These are phyloP conservation scores for Linepithema humile DNA, from an alignment of 1,140 invertebrate species.

Conservation along the genomic window DNA sequence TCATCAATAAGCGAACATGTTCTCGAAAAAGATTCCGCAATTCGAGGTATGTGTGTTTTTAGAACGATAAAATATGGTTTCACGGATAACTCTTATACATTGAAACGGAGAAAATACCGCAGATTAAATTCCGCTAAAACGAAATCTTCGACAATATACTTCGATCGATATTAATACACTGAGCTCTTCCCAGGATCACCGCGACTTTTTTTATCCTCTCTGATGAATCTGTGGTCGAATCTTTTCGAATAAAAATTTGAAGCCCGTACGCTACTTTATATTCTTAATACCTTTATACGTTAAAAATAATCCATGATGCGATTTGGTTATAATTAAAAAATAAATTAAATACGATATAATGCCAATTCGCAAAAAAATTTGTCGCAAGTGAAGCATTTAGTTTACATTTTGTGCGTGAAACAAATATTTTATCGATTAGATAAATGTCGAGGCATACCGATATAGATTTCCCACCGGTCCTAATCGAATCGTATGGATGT, in stretches of 20 bases:
- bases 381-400: background rate
- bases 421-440: background rate
- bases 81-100: background rate
- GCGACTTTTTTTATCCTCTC: background rate
- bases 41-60: background rate
- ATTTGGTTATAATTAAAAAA: background rate
- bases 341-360: background rate
- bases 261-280: background rate
- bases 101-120: background rate
- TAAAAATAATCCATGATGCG: background rate
- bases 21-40: background rate
- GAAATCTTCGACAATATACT: background rate
- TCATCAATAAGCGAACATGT: background rate
- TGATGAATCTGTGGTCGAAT: background rate
- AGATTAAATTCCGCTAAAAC: background rate
- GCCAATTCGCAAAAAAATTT: background rate
- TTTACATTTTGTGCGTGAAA: background rate
- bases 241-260: background rate
- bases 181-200: background rate
- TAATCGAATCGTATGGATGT: conserved; percentile 1
- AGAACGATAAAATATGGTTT: background rate
- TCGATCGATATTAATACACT: background rate
- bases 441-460: background rate
- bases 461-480: conserved; percentile 23
- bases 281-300: background rate